Conservation (phyloP, 1,140 invertebrate species). For the Hydropsyche tenuis region DNA sequence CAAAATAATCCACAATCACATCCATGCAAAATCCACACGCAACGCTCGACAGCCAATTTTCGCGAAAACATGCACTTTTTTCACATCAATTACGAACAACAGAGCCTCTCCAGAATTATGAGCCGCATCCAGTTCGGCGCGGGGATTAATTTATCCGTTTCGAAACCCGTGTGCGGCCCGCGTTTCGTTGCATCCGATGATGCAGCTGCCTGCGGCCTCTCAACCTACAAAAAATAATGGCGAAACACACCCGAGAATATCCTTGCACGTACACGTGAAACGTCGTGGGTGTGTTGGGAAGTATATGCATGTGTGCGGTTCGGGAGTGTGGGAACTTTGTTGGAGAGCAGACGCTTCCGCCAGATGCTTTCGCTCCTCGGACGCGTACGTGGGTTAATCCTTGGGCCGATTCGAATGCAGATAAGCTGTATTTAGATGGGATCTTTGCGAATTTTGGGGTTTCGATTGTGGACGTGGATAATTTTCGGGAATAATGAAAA, state of each 20-base stretch:
- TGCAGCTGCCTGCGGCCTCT: constrained; percentile 22
- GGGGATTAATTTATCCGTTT: not conserved
- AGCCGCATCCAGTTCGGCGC: not conserved
- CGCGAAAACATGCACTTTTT: too few relatives aligned
- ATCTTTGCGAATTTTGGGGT: too few relatives aligned
- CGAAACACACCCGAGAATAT: not conserved
- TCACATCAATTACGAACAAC: too few relatives aligned
- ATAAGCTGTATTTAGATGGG: too few relatives aligned
- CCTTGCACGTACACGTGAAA: too few relatives aligned
- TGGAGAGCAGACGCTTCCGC: constrained; percentile 28
- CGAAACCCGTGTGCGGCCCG: not conserved
- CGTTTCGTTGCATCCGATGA: not conserved
- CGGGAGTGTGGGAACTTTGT: constrained; percentile 28
- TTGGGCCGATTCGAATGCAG: too few relatives aligned
- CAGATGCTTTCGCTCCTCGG: constrained; percentile 29
- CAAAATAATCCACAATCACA: too few relatives aligned
- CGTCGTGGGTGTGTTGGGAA: too few relatives aligned
- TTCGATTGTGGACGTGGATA: too few relatives aligned
- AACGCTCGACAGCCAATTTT: too few relatives aligned
- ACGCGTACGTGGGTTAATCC: not conserved
- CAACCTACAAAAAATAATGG: constrained; percentile 33
- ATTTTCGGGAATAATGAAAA: too few relatives aligned
- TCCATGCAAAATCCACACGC: too few relatives aligned
- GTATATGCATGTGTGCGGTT: not conserved
- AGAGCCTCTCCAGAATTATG: not conserved